A percentile compares a stretch with the other conserved stretches of the same genome.
phyloP scores from a whole-genome alignment of 2,113 vertebrate genomes.

The Thermophis baileyi region DNA sequence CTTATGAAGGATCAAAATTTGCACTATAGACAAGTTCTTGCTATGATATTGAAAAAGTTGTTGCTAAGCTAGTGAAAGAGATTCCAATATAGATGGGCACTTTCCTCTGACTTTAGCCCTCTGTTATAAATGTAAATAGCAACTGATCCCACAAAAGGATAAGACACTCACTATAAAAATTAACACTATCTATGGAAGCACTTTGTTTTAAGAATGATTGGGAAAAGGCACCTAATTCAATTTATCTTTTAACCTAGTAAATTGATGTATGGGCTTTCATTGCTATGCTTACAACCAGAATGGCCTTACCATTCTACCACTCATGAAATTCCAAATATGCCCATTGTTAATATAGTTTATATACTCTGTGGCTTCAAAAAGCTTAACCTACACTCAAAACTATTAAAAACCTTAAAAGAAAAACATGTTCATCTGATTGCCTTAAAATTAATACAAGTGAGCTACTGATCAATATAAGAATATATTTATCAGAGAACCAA shows the following conservation, averaged over 20 bases:
- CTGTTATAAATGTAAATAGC: not conserved
- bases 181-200: not conserved
- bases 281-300: slow-evolving; percentile 28
- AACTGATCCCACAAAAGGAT: not conserved
- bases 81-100: not conserved
- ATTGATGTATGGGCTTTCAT: not conserved
- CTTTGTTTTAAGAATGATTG: no score
- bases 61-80: not conserved
- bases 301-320: slow-evolving; percentile 5
- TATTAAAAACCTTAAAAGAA: slow-evolving; percentile 45
- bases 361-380: slow-evolving; percentile 45
- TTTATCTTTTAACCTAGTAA: not conserved
- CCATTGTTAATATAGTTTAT: slow-evolving; percentile 53
- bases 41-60: not conserved
- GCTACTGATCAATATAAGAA: slow-evolving; percentile 55
- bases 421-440: slow-evolving; percentile 43
- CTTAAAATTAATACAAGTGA: slow-evolving; percentile 58
- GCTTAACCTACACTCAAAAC: slow-evolving; percentile 23
- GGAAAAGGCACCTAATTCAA: not conserved
- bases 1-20: not conserved
- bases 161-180: not conserved
- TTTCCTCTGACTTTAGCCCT: not conserved
- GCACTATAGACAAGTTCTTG: not conserved
- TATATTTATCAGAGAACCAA: slow-evolving; percentile 30
- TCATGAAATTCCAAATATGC: slow-evolving; percentile 33